Evolutionary conservation across 2,113 vertebrate genomes (phyloP).

Genomic region (Genyomyrus donnyi): DNA sequence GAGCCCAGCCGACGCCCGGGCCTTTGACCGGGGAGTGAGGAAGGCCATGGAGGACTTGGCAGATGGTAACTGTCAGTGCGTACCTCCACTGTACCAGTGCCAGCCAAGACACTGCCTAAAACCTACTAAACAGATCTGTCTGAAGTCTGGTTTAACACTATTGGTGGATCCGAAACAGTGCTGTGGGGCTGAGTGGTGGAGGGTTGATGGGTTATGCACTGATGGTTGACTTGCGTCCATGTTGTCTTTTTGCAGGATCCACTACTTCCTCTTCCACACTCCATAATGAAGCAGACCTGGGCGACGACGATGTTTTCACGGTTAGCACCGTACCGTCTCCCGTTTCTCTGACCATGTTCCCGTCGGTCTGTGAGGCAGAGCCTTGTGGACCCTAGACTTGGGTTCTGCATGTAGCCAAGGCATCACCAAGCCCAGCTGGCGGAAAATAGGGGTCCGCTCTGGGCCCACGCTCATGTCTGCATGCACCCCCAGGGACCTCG

Average conservation of each 20-base stretch:
- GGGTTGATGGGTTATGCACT: too few species aligned
- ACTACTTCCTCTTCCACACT: constrained; percentile 95
- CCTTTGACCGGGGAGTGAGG: constrained; percentile 93
- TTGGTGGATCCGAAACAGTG: background rate
- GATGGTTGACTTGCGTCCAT: background rate
- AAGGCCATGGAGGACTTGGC: constrained; percentile 96
- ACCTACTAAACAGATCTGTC: background rate
- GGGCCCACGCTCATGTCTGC: background rate
- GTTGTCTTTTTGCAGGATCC: constrained; percentile 64
- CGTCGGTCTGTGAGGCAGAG: background rate
- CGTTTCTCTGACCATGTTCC: background rate
- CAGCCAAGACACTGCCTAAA: background rate
- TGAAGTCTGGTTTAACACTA: background rate
- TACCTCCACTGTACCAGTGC: too few species aligned
- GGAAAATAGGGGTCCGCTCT: background rate
- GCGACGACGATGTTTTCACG: constrained; percentile 95
- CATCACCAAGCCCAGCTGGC: background rate
- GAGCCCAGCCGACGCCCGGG: constrained; percentile 91
- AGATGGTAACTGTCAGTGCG: constrained; percentile 73
- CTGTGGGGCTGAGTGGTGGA: background rate
- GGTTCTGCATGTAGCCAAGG: background rate
- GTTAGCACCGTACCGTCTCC: constrained; percentile 53
- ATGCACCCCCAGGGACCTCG: background rate
- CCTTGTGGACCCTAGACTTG: background rate
- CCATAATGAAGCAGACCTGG: constrained; percentile 92